Base-by-base conservation (phyloP, 64 coral and sea anemone species). In the Montipora capricornis region DNA sequence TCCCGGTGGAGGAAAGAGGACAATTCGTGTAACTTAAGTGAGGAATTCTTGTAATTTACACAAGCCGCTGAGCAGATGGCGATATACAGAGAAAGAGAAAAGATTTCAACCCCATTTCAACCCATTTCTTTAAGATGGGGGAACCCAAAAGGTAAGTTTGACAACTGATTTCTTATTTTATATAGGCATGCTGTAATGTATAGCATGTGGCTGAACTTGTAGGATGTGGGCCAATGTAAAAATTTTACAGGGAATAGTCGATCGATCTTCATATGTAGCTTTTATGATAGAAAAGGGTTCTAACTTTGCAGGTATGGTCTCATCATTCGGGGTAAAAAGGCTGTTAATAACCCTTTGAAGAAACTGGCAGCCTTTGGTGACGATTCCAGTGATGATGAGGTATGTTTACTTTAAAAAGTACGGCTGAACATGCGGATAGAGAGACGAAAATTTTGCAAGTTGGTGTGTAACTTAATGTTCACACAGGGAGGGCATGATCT, bases 341-440 rank as follows among this genome's bases (percentile, higher is more conserved):
- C 71, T 10, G 22, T 73, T 62, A 77, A 80, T 52, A 88, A 74
- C 55, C 19, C 61, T 16, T 80, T 98, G 47, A 95, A 95, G 80
- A 94, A 96, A 86, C 61, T 83, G 14, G 93, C 97, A 1, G 83
- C 95, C 10, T 98, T 96, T 92, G 95, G 95, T 20, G 80, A 96
- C 68, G 97, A 99, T 62, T 99, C 97, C 29, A 95, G 92, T 84
- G 95, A 99, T 48, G 97, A 98, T 74, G 95, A 99, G 92, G 97
- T 99, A 22, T 44, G n/a, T 29, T 29, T 29, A 29, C 29, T 29
- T 29, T 29, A 29, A 29, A 29, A 29, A 29, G 29, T 29, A 29
- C 29, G 29, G 29, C 29, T 29, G 29, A 29, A 29, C 29, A 29
- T 29, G 29, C 29, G 29, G 29, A 29, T 29, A 29, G 29, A 29